Evolutionary conservation across 1,140 invertebrate genomes (phyloP).

Genomic region (Trichonephila clavata): DNA sequence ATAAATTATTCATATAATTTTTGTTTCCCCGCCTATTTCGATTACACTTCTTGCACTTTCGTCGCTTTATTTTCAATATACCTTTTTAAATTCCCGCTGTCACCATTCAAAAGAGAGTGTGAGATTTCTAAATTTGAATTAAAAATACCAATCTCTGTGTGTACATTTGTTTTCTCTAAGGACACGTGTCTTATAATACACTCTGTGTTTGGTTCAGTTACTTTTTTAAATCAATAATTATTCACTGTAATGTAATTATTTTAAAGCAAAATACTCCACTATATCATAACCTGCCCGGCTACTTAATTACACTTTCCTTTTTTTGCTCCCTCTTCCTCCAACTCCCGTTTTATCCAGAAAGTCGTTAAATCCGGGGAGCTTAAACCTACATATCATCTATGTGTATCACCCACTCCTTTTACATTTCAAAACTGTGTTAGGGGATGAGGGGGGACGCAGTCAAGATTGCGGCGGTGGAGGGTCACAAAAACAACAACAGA

Average conservation of each 20-base stretch:
- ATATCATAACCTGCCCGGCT: not conserved
- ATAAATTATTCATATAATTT: no score
- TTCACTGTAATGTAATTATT: not conserved
- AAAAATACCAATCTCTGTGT: no score
- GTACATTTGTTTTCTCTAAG: no score
- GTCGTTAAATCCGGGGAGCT: conserved; percentile 22
- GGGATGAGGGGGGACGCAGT: not conserved
- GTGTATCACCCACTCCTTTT: conserved; percentile 4
- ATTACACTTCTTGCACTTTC: no score
- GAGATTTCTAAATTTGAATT: no score
- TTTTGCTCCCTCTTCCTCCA: not conserved
- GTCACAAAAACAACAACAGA: conserved; percentile 56
- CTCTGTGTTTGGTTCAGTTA: no score
- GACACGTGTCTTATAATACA: no score
- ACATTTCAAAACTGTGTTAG: not conserved
- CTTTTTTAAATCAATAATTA: no score
- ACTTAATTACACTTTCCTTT: not conserved
- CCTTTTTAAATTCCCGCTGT: no score
- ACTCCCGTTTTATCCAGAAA: conserved; percentile 22
- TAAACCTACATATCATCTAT: conserved; percentile 35
- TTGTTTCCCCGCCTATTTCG: no score
- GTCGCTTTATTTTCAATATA: no score
- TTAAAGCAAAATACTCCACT: conserved; percentile 17
- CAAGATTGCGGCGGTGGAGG: conserved; percentile 43
- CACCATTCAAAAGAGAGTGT: no score